phyloP scores from a whole-genome alignment of 1,140 invertebrate species.

The Caenorhabditis tropicalis region DNA sequence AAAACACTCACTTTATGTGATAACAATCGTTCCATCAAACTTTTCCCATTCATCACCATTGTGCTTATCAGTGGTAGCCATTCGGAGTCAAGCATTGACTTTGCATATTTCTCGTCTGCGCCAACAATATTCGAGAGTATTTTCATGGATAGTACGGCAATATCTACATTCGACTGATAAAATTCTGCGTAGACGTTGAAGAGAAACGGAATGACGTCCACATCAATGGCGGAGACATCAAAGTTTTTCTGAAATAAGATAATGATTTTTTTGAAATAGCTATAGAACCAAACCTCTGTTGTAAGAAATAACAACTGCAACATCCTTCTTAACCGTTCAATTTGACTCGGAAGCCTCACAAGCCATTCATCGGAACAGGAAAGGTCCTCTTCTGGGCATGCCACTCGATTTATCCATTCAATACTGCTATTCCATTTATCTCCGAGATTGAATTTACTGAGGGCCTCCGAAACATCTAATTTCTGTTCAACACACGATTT shows the following conservation, averaged over 20 bases:
- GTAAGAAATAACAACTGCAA: slow-evolving; percentile 54
- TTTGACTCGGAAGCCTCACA: slow-evolving; percentile 48
- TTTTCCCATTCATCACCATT: slow-evolving; percentile 46
- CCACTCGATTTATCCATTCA: slow-evolving; percentile 52
- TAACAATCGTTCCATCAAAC: slow-evolving; percentile 42
- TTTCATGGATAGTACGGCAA: slow-evolving; percentile 51
- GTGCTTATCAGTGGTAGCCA: slow-evolving; percentile 51
- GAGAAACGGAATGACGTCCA: slow-evolving; percentile 46
- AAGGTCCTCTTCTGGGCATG: slow-evolving; percentile 57
- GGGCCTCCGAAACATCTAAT: slow-evolving; percentile 1
- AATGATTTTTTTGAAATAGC: slow-evolving; percentile 8
- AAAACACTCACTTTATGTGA: slow-evolving; percentile 52
- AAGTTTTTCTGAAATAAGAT: slow-evolving; percentile 45
- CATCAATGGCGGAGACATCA: slow-evolving; percentile 15
- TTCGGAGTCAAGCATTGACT: slow-evolving; percentile 48
- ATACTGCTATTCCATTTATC: slow-evolving; percentile 54
- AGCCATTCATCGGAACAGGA: slow-evolving; percentile 52
- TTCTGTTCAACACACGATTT: not conserved
- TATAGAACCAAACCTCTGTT: slow-evolving; percentile 46
- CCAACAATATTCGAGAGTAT: slow-evolving; percentile 55
- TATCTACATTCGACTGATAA: slow-evolving; percentile 30
- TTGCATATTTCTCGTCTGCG: slow-evolving; percentile 46
- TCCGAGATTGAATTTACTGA: slow-evolving; percentile 46
- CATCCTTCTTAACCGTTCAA: slow-evolving; percentile 48
- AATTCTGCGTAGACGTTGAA: slow-evolving; percentile 48